Conservation (phyloP, 23 tunicate species). For the Ascidia mentula region DNA sequence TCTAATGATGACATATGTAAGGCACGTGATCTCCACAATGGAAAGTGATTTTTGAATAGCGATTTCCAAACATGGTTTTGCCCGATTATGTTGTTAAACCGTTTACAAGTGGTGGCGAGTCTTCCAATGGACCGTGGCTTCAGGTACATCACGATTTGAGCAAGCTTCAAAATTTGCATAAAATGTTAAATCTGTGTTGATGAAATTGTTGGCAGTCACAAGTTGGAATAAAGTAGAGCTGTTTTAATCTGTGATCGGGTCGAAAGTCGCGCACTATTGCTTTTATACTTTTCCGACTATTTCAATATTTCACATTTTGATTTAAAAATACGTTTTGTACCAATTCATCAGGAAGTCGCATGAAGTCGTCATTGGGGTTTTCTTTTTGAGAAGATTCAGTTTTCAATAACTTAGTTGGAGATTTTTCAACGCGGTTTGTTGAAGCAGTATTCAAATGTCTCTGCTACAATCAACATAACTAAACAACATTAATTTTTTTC, state of each 20-base stretch:
- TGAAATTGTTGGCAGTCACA: no score
- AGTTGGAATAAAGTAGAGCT: no score
- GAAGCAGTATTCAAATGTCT: background rate
- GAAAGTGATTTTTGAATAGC: conserved; percentile 50
- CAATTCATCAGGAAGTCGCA: conserved; percentile 45
- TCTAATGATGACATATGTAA: background rate
- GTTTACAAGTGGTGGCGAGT: conserved; percentile 52
- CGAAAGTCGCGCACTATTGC: background rate
- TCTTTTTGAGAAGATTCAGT: background rate
- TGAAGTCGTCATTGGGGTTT: background rate
- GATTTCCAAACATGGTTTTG: conserved; percentile 73
- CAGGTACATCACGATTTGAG: conserved; percentile 47
- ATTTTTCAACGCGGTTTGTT: background rate
- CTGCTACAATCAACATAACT: background rate
- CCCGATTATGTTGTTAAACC: conserved; percentile 40
- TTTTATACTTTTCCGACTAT: background rate
- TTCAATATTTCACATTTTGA: no score
- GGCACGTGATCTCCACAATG: conserved; percentile 35
- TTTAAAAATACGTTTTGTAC: no score
- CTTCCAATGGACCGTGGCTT: conserved; percentile 56
- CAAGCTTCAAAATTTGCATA: conserved; percentile 64
- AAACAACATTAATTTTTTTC: background rate
- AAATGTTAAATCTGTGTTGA: no score
- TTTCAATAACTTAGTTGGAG: background rate
- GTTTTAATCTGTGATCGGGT: no score